These are phyloP conservation scores for Maniola hyperantus DNA, from an alignment of 2,888 invertebrate genomes.

Conservation along the genomic window DNA sequence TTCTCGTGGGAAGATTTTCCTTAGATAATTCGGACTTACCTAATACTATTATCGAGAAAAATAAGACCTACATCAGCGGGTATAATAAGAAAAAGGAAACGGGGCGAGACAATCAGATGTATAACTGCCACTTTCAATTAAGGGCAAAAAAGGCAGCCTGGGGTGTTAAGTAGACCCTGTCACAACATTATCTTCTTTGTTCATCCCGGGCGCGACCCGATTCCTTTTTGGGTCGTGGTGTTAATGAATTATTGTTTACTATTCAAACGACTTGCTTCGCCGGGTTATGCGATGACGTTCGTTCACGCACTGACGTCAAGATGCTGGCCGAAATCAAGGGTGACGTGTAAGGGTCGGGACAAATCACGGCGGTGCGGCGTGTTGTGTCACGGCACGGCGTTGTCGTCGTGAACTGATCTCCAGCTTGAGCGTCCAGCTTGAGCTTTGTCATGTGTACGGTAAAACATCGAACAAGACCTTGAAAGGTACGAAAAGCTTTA, in stretches of 20 bases:
- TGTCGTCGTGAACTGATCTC: too few relatives aligned
- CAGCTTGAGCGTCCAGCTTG: too few relatives aligned
- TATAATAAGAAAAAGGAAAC: slow-evolving; percentile 42
- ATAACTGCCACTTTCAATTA: slow-evolving; percentile 54
- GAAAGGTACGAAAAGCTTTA: too few relatives aligned
- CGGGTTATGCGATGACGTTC: slow-evolving; percentile 40
- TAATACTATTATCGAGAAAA: background rate
- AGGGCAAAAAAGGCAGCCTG: slow-evolving; percentile 48
- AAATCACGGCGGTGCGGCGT: too few relatives aligned
- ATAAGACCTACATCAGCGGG: background rate
- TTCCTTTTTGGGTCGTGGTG: slow-evolving; percentile 66
- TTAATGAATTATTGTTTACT: slow-evolving; percentile 72
- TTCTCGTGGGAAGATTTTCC: background rate
- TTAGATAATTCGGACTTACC: background rate
- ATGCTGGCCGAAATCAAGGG: slow-evolving; percentile 10
- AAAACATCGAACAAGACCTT: too few relatives aligned
- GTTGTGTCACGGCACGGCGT: too few relatives aligned
- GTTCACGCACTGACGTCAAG: slow-evolving; percentile 30
- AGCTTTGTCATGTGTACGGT: too few relatives aligned
- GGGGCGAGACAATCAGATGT: slow-evolving; percentile 48
- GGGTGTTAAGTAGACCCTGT: slow-evolving; percentile 64
- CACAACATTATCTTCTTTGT: slow-evolving; percentile 52
- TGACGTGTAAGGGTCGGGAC: background rate
- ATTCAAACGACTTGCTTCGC: slow-evolving; percentile 59
- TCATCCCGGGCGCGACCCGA: slow-evolving; percentile 50